Base-by-base conservation (phyloP, 2,113 vertebrate species). In the Dermatemys mawii region DNA sequence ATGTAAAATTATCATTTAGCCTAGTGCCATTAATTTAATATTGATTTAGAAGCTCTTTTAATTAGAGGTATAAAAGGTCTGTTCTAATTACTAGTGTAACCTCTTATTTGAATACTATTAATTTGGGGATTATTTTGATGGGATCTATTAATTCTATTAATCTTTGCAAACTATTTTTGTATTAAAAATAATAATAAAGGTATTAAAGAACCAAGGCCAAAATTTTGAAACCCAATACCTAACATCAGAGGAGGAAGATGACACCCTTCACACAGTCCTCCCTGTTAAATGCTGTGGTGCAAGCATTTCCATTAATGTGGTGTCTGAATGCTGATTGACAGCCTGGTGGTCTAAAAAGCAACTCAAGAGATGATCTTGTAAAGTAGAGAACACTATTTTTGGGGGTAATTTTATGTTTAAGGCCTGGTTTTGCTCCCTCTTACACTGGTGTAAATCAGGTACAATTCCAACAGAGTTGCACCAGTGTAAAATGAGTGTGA, bases 11-110 rank as follows among this genome's bases (percentile, higher is more conserved):
- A 81, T 75, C 81, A 76, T 81, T 93, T 81, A 85, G 53, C 49
- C 78, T 67, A 54, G 53, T 1, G 12, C 29, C 38, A 82, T 82
- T 38, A 81, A 13, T 46, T 54, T 2, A 63, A 60, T 49, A 67
- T 76, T 84, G 75, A 92, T 92, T 88, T 67, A 92, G 84, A 88
- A 88, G 29, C 13, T 54, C 8, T 92, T 94, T 89, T 89, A 94
- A 92, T 70, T 94, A 67, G 82, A 94, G 41, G 4, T 81, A 85
- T 67, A 67, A 79, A 75, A 88, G 49, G 46, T 80, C n/a, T 67
- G 17, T 8, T 67, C 88, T 92, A 78, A 53, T 80, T 82, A 87
- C 54, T 32, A 29, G 26, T 32, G 55, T 60, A 60, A 60, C 55
- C 55, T 60, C 27, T 32, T 29, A 60, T 60, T 60, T 60, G 29